Conservation (phyloP, 2,888 invertebrate species). For the Hirtodrosophila alboralis region DNA sequence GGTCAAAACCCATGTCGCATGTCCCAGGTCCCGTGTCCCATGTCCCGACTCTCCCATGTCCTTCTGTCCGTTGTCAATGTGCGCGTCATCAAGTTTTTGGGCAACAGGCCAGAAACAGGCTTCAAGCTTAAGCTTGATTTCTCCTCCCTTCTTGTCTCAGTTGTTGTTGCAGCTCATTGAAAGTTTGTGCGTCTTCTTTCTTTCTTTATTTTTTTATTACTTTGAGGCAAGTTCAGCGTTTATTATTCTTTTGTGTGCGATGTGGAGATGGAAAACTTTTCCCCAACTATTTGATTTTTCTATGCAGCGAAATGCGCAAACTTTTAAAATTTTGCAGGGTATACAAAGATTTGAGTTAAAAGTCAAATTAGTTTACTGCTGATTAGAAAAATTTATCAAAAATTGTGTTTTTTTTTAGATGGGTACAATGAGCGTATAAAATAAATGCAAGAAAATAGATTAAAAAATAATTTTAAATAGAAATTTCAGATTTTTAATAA, state of each 20-base stretch:
- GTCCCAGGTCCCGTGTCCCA: conserved; percentile 1
- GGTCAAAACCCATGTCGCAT: neutral
- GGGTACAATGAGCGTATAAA: no score
- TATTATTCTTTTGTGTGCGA: conserved; percentile 52
- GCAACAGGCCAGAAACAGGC: conserved; percentile 65
- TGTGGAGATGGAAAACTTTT: conserved; percentile 11
- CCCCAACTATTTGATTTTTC: conserved; percentile 7
- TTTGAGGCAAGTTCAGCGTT: conserved; percentile 59
- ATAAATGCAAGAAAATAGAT: no score
- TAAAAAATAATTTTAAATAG: no score
- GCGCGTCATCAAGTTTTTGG: conserved; percentile 70
- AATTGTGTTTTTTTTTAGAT: no score
- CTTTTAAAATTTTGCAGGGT: conserved; percentile 46
- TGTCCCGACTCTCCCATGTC: no score
- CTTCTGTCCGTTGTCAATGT: conserved; percentile 56
- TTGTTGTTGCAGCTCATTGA: conserved; percentile 68
- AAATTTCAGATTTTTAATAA: no score
- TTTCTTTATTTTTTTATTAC: conserved; percentile 77
- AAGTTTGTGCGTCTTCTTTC: conserved; percentile 77
- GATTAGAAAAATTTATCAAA: no score
- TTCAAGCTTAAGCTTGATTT: conserved; percentile 36
- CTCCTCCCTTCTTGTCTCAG: neutral
- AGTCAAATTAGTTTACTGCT: no score
- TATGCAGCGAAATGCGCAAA: conserved; percentile 25
- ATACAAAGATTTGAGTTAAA: no score